Percentiles rank a stretch among this genome's conserved stretches.
Conservation (phyloP, 2,797 vertebrate species). For the Sebastes kiyomatsui region DNA sequence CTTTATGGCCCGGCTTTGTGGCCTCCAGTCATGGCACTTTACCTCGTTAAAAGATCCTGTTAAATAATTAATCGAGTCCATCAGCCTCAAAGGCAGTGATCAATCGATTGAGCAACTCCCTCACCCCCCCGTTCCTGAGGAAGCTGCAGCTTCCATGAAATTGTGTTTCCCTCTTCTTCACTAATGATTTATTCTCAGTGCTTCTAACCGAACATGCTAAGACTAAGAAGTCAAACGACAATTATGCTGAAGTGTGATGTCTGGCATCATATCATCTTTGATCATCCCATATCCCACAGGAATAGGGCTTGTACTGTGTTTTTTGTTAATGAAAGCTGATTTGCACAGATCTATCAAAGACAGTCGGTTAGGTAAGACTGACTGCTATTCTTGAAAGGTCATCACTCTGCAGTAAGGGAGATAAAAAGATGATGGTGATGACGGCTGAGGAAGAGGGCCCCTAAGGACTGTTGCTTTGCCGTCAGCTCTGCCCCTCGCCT, state of each 20-base stretch:
- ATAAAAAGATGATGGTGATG: constrained; percentile 20
- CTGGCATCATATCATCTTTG: constrained; percentile 6
- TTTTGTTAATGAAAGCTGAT: constrained; percentile 31
- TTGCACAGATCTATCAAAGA: constrained; percentile 30
- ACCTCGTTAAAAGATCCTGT: constrained; percentile 70
- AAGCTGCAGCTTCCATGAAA: constrained; percentile 50
- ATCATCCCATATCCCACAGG: constrained; percentile 39
- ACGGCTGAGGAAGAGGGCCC: constrained; percentile 3
- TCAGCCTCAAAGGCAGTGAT: constrained; percentile 73
- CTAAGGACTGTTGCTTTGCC: constrained; percentile 26
- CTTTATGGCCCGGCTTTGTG: constrained; percentile 46
- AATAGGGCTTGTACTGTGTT: background rate
- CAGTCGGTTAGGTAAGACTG: constrained; percentile 8
- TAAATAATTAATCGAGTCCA: constrained; percentile 80
- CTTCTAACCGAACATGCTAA: constrained; percentile 28
- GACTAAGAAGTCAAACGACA: constrained; percentile 52
- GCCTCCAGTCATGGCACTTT: constrained; percentile 69
- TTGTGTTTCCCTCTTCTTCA: constrained; percentile 34
- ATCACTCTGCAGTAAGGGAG: background rate
- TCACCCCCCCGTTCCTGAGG: constrained; percentile 25
- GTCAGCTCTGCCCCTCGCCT: constrained; percentile 25
- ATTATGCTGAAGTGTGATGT: constrained; percentile 40
- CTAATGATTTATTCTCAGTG: constrained; percentile 52
- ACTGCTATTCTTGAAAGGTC: constrained; percentile 26
- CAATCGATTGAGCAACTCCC: constrained; percentile 61